Percentiles rank a stretch among this genome's conserved stretches.
These are phyloP conservation scores for Drosophila setifemur DNA, from an alignment of 1,140 invertebrate genomes.

Conservation along the genomic window DNA sequence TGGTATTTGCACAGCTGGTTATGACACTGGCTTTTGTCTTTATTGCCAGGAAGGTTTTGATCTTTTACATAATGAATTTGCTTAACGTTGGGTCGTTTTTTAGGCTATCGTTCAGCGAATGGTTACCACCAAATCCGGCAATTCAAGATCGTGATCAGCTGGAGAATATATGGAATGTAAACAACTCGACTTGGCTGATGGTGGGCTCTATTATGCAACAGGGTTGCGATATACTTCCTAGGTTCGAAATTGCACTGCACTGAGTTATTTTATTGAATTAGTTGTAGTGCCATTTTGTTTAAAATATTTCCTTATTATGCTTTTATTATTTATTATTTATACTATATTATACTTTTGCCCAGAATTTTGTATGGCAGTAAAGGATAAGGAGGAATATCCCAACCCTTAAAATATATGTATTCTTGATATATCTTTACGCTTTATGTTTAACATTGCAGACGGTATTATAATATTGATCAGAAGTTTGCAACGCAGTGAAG, in stretches of 20 bases:
- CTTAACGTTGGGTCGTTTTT: too few species aligned
- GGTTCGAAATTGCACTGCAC: slow-evolving; percentile 84
- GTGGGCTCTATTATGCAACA: slow-evolving; percentile 92
- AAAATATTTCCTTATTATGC: too few species aligned
- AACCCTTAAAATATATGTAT: too few species aligned
- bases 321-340: not conserved
- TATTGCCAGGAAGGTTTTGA: slow-evolving; percentile 89
- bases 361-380: too few species aligned
- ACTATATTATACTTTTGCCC: not conserved
- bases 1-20: slow-evolving; percentile 95
- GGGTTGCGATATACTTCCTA: slow-evolving; percentile 91
- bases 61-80: too few species aligned
- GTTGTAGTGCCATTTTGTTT: too few species aligned
- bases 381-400: too few species aligned
- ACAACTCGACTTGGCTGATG: slow-evolving; percentile 90
- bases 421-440: too few species aligned
- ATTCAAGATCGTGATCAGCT: slow-evolving; percentile 88
- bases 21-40: slow-evolving; percentile 96
- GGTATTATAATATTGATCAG: too few species aligned
- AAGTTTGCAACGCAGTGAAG: too few species aligned
- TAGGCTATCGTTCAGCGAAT: slow-evolving; percentile 93
- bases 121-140: slow-evolving; percentile 91
- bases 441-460: too few species aligned
- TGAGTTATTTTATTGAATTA: too few species aligned
- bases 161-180: slow-evolving; percentile 90